phyloP scores from a whole-genome alignment of 2,888 invertebrate species.

The Ichneumoninae sp. region DNA sequence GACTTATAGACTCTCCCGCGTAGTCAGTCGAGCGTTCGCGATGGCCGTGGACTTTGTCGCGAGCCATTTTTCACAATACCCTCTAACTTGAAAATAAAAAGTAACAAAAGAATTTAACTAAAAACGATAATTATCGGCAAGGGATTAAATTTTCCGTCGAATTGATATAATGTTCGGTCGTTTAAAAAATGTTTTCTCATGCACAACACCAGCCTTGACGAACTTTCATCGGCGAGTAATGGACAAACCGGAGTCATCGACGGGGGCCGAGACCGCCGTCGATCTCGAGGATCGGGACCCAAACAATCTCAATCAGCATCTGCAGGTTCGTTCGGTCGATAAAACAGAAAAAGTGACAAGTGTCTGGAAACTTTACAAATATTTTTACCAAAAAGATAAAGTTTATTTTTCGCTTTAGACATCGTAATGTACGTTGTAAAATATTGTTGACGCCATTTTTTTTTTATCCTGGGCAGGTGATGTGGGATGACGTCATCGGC shows the following conservation, averaged over 20 bases:
- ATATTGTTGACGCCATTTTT: not conserved
- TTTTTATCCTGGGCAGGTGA: slow-evolving; percentile 85
- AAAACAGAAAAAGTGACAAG: slow-evolving; percentile 31
- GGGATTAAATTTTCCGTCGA: not conserved
- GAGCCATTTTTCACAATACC: slow-evolving; percentile 6
- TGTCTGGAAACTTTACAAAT: not conserved
- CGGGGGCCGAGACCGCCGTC: slow-evolving; percentile 84
- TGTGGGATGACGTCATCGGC: slow-evolving; percentile 90
- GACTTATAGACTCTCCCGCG: slow-evolving; percentile 55
- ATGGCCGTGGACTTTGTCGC: slow-evolving; percentile 40
- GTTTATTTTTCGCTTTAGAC: not conserved
- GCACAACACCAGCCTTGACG: slow-evolving; percentile 67
- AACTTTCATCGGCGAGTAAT: slow-evolving; percentile 78
- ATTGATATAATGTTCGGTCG: slow-evolving; percentile 66
- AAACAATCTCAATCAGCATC: slow-evolving; percentile 89
- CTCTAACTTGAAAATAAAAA: not conserved
- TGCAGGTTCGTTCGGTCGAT: slow-evolving; percentile 86
- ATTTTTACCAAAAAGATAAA: not conserved
- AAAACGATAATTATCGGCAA: slow-evolving; percentile 38
- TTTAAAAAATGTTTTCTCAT: slow-evolving; percentile 71
- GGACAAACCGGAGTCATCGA: slow-evolving; percentile 81
- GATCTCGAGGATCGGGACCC: slow-evolving; percentile 90
- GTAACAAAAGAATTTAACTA: not conserved
- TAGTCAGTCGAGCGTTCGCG: slow-evolving; percentile 64
- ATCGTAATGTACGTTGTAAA: not conserved